These are phyloP conservation scores for Chorisops tibialis DNA, from an alignment of 2,888 invertebrate species.

Conservation along the genomic window DNA sequence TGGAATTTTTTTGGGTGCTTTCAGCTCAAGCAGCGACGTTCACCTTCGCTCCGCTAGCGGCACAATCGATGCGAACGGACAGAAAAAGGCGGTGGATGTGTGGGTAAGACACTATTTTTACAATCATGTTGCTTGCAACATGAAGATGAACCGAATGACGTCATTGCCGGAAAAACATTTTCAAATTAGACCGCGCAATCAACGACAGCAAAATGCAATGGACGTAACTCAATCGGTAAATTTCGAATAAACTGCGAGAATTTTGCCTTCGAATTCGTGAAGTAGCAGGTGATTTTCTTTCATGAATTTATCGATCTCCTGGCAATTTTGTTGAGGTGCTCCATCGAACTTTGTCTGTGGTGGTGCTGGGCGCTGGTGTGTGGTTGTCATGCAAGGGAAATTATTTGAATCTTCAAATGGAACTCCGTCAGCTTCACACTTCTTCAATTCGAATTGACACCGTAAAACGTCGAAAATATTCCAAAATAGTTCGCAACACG, in stretches of 20 bases:
- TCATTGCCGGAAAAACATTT: constrained; percentile 1
- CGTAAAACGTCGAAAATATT: neutral
- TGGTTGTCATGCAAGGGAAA: no score
- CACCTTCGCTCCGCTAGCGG: no score
- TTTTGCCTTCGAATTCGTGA: neutral
- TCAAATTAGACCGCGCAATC: neutral
- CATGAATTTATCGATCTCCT: constrained; percentile 12
- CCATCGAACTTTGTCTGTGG: neutral
- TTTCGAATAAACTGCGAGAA: neutral
- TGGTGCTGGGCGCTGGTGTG: neutral
- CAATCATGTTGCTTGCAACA: constrained; percentile 6
- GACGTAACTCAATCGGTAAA: neutral
- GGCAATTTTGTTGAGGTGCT: neutral
- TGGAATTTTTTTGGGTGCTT: no score
- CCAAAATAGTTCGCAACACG: neutral
- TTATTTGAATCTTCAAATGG: no score
- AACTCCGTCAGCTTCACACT: no score
- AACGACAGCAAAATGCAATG: neutral
- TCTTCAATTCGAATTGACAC: no score
- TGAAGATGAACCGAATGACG: constrained; percentile 13
- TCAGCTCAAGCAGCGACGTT: no score
- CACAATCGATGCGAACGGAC: neutral
- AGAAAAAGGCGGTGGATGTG: constrained; percentile 1
- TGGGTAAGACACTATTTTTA: constrained; percentile 20
- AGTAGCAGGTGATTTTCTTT: neutral